phyloP scores from a whole-genome alignment of 23 tunicate genomes.

The Trididemnum clinides region DNA sequence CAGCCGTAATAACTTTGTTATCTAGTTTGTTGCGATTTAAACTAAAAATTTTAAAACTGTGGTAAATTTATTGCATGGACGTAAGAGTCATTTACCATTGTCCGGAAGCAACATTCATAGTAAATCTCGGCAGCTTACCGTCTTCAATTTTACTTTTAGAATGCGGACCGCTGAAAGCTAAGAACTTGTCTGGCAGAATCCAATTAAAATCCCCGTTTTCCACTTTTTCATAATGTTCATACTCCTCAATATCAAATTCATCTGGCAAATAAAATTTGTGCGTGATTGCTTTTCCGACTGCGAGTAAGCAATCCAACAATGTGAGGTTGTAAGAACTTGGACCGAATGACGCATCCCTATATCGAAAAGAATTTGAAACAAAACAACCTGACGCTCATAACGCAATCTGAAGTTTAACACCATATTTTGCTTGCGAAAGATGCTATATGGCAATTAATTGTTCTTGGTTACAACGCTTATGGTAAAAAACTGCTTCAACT shows the following conservation, averaged over 20 bases:
- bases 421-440: too few relatives aligned
- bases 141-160: constrained; percentile 94
- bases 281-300: constrained; percentile 72
- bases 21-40: too few relatives aligned
- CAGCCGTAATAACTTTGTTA: too few relatives aligned
- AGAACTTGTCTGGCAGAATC: constrained; percentile 85
- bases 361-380: too few relatives aligned
- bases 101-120: too few relatives aligned
- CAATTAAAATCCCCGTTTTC: constrained; percentile 99
- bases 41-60: too few relatives aligned
- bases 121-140: constrained; percentile 67
- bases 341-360: constrained; percentile 97
- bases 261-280: constrained; percentile 70
- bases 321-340: constrained; percentile 94
- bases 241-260: constrained; percentile 90
- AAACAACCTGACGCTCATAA: background rate
- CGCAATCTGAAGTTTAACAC: too few relatives aligned
- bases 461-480: background rate
- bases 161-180: constrained; percentile 99
- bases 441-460: too few relatives aligned
- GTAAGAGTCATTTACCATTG: too few relatives aligned
- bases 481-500: too few relatives aligned
- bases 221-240: constrained; percentile 97
- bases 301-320: constrained; percentile 92
- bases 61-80: too few relatives aligned